Conservation (phyloP, 2,113 vertebrate genomes). For the Ceratotherium simum region DNA sequence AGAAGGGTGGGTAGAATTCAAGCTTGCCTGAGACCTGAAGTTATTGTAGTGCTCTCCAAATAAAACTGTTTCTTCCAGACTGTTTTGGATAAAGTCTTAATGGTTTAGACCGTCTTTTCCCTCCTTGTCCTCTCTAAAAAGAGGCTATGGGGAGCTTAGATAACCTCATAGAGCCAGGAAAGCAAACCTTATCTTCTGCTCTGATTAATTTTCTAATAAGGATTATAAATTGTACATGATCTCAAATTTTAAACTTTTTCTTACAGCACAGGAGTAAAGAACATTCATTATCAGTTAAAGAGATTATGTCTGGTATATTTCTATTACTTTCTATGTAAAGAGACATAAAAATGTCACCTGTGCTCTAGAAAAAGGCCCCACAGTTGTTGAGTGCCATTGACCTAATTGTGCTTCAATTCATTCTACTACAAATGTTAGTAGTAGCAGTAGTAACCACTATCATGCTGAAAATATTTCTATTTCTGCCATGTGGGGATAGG, state of each 20-base stretch:
- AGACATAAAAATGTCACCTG: neutral
- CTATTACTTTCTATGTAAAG: neutral
- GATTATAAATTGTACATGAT: neutral
- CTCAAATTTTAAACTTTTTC: constrained; percentile 12
- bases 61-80: neutral
- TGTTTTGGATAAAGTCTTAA: neutral
- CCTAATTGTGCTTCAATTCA: neutral
- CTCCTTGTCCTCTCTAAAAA: neutral
- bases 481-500: neutral
- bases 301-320: neutral
- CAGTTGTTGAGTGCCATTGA: neutral
- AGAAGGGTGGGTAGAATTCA: neutral
- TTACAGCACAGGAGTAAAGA: neutral
- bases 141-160: neutral
- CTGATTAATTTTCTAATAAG: neutral
- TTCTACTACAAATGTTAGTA: neutral
- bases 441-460: neutral
- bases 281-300: neutral
- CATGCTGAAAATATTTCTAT: neutral
- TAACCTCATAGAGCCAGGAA: neutral
- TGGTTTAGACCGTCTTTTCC: neutral
- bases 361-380: neutral
- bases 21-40: neutral
- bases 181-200: neutral
- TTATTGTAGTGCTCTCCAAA: neutral